Conservation (phyloP, 2,888 invertebrate species). For the Hirtodrosophila confusa region DNA sequence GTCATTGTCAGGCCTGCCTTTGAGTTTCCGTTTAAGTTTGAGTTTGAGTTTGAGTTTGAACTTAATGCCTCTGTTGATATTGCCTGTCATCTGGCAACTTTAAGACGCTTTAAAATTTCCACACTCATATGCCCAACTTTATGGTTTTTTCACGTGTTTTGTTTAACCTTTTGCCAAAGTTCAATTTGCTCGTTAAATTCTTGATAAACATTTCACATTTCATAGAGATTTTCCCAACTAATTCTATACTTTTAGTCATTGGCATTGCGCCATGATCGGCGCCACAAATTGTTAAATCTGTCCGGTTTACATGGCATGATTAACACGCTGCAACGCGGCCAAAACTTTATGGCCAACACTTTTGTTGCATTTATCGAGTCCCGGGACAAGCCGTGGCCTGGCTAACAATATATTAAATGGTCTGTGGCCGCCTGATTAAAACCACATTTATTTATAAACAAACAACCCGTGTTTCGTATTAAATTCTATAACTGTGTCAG, state of each 20-base stretch:
- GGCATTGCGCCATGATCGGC: conserved; percentile 46
- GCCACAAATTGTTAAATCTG: conserved; percentile 38
- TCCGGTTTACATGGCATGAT: conserved; percentile 53
- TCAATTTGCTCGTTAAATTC: conserved; percentile 61
- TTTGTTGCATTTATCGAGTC: conserved; percentile 40
- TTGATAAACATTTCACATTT: conserved; percentile 46
- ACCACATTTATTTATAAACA: conserved; percentile 36
- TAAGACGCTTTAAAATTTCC: conserved; percentile 22
- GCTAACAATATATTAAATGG: conserved; percentile 29
- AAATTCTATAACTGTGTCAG: conserved; percentile 20
- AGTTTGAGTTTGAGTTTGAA: conserved; percentile 6
- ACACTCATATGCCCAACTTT: not conserved
- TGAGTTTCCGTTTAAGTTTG: too few relatives aligned
- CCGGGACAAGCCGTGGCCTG: conserved; percentile 19
- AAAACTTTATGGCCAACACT: conserved; percentile 55
- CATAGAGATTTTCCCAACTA: conserved; percentile 20
- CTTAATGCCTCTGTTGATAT: conserved; percentile 36
- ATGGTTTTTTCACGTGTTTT: conserved; percentile 29
- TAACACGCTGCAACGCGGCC: conserved; percentile 38
- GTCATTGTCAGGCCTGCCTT: conserved; percentile 53
- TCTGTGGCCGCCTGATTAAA: conserved; percentile 35
- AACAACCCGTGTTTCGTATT: conserved; percentile 17
- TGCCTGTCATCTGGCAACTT: conserved; percentile 28
- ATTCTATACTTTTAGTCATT: conserved; percentile 27
- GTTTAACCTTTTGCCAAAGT: conserved; percentile 69